A percentile compares a stretch with the other conserved stretches of the same genome.
Conservation (phyloP, 2,113 vertebrate genomes). For the Spea multiplicata region DNA sequence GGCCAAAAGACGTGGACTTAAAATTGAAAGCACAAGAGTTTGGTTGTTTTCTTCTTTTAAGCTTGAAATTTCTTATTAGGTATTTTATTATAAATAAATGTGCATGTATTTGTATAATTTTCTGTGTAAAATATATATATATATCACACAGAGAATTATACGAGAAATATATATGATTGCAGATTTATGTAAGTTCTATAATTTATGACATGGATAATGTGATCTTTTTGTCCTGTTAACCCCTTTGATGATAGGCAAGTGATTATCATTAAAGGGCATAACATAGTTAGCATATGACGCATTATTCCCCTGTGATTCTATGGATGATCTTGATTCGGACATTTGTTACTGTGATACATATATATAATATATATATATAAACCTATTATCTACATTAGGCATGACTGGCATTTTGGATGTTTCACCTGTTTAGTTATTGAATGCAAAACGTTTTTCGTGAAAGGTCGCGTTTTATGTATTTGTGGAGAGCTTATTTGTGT, state of each 20-base stretch:
- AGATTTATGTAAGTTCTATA: neutral
- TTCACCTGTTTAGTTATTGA: slow-evolving; percentile 55
- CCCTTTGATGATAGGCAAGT: neutral
- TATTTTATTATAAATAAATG: neutral
- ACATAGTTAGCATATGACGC: slow-evolving; percentile 59
- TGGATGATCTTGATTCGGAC: slow-evolving; percentile 51
- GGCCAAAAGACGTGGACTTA: slow-evolving; percentile 48
- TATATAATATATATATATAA: slow-evolving; percentile 47
- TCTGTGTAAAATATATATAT: slow-evolving; percentile 48
- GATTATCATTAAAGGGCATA: slow-evolving; percentile 58
- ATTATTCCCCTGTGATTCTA: slow-evolving; percentile 61
- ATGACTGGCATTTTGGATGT: slow-evolving; percentile 62
- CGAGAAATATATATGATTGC: slow-evolving; percentile 11
- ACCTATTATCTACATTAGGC: slow-evolving; percentile 57
- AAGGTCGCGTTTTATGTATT: slow-evolving; percentile 56
- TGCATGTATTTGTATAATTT: neutral
- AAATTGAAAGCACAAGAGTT: slow-evolving; percentile 42
- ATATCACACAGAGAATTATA: slow-evolving; percentile 57
- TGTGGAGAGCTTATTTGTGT: slow-evolving; percentile 57
- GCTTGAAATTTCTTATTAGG: slow-evolving; percentile 31
- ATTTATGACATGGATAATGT: slow-evolving; percentile 38
- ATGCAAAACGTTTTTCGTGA: slow-evolving; percentile 56
- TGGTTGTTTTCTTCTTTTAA: slow-evolving; percentile 53
- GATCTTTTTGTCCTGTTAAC: slow-evolving; percentile 54
- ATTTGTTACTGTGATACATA: slow-evolving; percentile 62